A percentile compares a stretch with the other conserved stretches of the same genome.
Evolutionary conservation across 2,888 invertebrate genomes (phyloP).

Genomic region (Stegophylla sp.): DNA sequence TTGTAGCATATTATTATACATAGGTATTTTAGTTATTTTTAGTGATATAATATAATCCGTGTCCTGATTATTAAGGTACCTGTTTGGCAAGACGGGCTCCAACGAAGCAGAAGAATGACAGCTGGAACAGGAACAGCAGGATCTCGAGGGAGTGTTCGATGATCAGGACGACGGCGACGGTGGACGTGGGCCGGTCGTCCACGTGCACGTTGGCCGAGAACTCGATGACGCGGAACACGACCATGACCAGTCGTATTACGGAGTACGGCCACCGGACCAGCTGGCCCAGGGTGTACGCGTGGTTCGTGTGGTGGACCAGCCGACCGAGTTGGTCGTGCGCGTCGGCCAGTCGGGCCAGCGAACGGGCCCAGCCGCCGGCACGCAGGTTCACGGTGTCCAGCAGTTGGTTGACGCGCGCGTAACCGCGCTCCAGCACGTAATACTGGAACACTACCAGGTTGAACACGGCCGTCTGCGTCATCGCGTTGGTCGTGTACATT

Average conservation of each 20-base stretch:
- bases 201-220: neutral
- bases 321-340: neutral
- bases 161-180: neutral
- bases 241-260: neutral
- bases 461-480: neutral
- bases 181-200: neutral
- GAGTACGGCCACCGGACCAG: neutral
- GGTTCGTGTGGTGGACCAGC: constrained; percentile 6
- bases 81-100: neutral
- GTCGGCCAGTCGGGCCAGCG: neutral
- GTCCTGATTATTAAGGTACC: too few relatives aligned
- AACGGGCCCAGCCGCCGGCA: neutral
- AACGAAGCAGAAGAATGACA: neutral
- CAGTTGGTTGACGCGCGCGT: constrained; percentile 21
- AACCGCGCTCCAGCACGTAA: constrained; percentile 13
- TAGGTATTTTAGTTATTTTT: too few relatives aligned
- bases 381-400: neutral
- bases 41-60: too few relatives aligned
- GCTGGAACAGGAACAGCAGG: neutral
- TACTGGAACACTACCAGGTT: constrained; percentile 21
- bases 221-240: constrained; percentile 16
- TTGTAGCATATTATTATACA: too few relatives aligned
- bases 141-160: neutral
- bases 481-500: neutral
- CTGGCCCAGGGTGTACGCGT: neutral